Conservation (phyloP, 2,797 vertebrate genomes). For the Scolopax bukidnonensis region DNA sequence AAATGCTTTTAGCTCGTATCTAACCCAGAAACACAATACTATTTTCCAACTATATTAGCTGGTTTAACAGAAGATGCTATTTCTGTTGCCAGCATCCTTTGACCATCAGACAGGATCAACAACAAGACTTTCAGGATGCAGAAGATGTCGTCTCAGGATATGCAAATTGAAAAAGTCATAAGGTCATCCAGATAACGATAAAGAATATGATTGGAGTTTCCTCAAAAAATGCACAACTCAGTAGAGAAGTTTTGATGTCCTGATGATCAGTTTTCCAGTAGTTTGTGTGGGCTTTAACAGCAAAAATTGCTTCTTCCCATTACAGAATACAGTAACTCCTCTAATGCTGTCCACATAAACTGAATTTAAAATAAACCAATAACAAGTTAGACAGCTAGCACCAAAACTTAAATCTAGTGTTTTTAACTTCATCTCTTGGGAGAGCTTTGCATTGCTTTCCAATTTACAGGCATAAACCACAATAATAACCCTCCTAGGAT, state of each 20-base stretch:
- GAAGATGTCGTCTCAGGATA: not conserved
- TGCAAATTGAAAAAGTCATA: not conserved
- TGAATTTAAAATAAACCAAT: slow-evolving; percentile 4
- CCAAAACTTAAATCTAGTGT: not conserved
- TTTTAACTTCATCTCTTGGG: not conserved
- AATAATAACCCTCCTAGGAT: not conserved
- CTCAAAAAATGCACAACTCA: accelerated
- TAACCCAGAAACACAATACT: not conserved
- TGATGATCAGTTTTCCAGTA: not conserved
- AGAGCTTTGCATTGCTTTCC: not conserved
- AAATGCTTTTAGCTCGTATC: not conserved
- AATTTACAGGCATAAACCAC: not conserved
- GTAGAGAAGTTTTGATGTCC: not conserved
- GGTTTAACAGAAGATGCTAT: not conserved
- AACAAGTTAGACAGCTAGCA: not conserved
- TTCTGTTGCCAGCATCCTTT: not conserved
- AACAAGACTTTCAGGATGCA: not conserved
- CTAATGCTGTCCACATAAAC: not conserved
- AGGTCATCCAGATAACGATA: not conserved
- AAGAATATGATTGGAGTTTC: not conserved
- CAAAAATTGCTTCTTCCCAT: not conserved
- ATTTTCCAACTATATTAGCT: not conserved
- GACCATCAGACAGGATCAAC: not conserved
- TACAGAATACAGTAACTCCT: not conserved
- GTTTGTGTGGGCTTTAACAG: not conserved